Percentiles rank a stretch among this genome's conserved stretches.
phyloP scores from a whole-genome alignment of 2,888 invertebrate species.

The Harpalus rubripes region DNA sequence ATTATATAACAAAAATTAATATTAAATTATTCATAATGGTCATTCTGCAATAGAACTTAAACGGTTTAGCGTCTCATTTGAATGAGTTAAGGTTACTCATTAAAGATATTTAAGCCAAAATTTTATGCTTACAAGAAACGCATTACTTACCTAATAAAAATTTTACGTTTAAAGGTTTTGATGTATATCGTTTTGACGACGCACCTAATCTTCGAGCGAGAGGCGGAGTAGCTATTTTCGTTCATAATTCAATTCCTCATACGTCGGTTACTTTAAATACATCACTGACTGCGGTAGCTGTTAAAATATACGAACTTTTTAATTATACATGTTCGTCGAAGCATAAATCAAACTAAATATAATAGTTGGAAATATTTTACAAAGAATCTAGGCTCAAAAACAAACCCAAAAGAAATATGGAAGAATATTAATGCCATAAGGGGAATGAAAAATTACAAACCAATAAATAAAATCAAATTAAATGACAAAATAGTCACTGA shows the following conservation, averaged over 20 bases:
- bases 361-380: too few species aligned
- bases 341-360: too few species aligned
- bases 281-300: not conserved
- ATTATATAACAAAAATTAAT: not conserved
- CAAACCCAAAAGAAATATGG: too few species aligned
- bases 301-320: not conserved
- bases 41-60: not conserved
- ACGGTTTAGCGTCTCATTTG: not conserved
- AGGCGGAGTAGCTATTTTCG: not conserved
- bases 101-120: not conserved
- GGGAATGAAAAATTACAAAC: too few species aligned
- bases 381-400: too few species aligned
- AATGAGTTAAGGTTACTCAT: not conserved
- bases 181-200: too few species aligned
- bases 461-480: too few species aligned
- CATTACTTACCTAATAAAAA: not conserved
- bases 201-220: too few species aligned
- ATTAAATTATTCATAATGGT: not conserved
- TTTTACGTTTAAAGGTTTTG: too few species aligned
- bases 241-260: not conserved
- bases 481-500: too few species aligned
- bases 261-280: not conserved
- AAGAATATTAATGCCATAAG: too few species aligned
- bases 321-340: too few species aligned
- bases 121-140: not conserved